A percentile compares a stretch with the other conserved stretches of the same genome.
Evolutionary conservation across 1,140 invertebrate genomes (phyloP).

Genomic region (Rhynchophorus ferrugineus): DNA sequence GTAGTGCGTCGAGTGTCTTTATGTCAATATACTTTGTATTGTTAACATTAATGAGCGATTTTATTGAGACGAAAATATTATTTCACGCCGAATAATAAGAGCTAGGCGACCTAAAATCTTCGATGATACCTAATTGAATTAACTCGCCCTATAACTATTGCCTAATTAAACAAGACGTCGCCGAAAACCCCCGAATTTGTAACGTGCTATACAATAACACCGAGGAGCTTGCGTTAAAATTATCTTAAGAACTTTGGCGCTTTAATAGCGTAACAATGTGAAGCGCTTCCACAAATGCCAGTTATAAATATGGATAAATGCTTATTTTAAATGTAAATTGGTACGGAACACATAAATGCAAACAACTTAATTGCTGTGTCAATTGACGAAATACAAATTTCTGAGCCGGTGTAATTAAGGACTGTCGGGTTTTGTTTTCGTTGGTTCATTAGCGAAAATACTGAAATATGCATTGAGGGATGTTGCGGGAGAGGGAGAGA

Average conservation of each 20-base stretch:
- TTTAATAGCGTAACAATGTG: neutral
- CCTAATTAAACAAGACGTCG: no score
- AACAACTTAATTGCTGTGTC: slow-evolving; percentile 20
- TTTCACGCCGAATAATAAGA: no score
- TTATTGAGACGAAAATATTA: no score
- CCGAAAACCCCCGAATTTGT: no score
- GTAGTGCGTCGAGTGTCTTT: no score
- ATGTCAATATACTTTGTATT: no score
- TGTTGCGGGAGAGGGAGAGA: no score
- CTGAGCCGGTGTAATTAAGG: slow-evolving; percentile 13
- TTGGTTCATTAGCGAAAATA: slow-evolving; percentile 14
- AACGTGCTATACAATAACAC: no score
- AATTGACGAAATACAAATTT: slow-evolving; percentile 17
- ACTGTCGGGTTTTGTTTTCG: slow-evolving; percentile 6
- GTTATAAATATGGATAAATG: slow-evolving; percentile 20
- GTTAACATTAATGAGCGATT: no score
- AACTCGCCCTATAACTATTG: no score
- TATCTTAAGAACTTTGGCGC: neutral
- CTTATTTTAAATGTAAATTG: slow-evolving; percentile 11
- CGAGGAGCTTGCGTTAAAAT: neutral
- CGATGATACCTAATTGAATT: no score
- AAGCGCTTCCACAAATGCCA: slow-evolving; percentile 1
- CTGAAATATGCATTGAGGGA: slow-evolving; percentile 10
- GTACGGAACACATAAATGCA: slow-evolving; percentile 16
- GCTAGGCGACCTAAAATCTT: no score